A percentile compares a stretch with the other conserved stretches of the same genome.
These are phyloP conservation scores for Saccopteryx leptura DNA, from an alignment of 2,113 vertebrate genomes.

Conservation along the genomic window DNA sequence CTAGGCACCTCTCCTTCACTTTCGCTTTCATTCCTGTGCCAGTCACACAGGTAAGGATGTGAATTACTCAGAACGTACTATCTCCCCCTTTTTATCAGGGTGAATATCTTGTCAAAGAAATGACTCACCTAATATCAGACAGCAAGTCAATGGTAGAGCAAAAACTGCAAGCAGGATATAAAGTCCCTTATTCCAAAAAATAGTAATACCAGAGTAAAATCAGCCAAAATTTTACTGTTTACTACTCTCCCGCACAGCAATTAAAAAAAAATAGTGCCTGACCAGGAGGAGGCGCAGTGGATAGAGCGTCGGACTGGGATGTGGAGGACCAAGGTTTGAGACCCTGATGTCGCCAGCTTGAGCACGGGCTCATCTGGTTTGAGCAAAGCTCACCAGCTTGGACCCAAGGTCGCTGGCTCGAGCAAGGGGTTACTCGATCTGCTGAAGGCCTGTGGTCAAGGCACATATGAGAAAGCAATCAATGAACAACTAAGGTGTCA, in stretches of 20 bases:
- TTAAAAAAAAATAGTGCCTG: background rate
- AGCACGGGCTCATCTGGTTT: no score
- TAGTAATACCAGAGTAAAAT: constrained; percentile 7
- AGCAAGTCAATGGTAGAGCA: background rate
- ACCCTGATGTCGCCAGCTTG: no score
- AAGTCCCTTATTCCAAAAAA: background rate
- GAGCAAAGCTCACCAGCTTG: no score
- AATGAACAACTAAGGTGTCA: no score
- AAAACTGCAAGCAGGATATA: background rate
- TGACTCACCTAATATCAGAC: background rate
- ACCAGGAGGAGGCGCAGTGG: no score
- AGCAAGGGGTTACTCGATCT: no score
- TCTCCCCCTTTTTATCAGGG: background rate
- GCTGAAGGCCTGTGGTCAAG: no score
- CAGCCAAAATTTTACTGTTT: background rate
- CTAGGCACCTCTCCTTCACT: background rate
- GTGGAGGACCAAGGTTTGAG: no score
- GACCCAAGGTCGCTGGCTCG: no score
- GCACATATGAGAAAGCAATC: no score
- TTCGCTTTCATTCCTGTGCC: background rate
- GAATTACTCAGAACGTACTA: background rate
- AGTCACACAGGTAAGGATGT: background rate
- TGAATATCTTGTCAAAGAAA: background rate
- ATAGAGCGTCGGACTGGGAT: no score
- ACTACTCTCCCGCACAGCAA: background rate